Percentiles rank a stretch among this genome's conserved stretches.
phyloP scores from a whole-genome alignment of 1,140 invertebrate genomes.

The Calycopis cecrops region DNA sequence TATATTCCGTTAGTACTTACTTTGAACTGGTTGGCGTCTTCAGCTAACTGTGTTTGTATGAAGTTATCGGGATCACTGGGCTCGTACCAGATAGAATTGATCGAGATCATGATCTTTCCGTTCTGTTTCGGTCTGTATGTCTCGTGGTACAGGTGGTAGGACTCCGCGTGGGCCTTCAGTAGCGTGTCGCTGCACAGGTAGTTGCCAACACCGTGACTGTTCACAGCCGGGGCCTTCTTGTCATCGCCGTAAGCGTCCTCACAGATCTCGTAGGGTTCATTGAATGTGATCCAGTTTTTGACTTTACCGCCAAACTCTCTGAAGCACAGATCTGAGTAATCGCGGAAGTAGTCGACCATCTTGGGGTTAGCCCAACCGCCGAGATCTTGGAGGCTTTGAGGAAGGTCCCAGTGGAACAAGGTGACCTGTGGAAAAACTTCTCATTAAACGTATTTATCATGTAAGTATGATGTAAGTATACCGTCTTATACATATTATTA shows the following conservation, averaged over 20 bases:
- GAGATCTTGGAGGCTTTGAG: constrained; percentile 69
- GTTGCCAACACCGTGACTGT: constrained; percentile 71
- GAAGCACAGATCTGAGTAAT: constrained; percentile 74
- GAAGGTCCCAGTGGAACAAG: constrained; percentile 73
- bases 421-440: constrained; percentile 53
- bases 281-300: constrained; percentile 77
- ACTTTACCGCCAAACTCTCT: constrained; percentile 73
- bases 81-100: constrained; percentile 72
- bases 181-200: constrained; percentile 76
- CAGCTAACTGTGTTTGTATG: constrained; percentile 62
- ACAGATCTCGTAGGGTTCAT: constrained; percentile 75
- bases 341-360: constrained; percentile 74
- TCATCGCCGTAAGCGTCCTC: constrained; percentile 75
- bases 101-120: constrained; percentile 71
- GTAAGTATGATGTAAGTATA: too few species aligned
- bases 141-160: constrained; percentile 76
- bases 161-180: constrained; percentile 75
- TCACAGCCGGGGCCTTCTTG: constrained; percentile 65
- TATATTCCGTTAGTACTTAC: constrained; percentile 32
- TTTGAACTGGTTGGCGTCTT: constrained; percentile 72
- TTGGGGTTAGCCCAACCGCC: constrained; percentile 71
- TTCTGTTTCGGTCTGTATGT: constrained; percentile 65
- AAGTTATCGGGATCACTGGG: constrained; percentile 57
- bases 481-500: too few species aligned
- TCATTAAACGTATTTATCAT: too few species aligned